Conservation (phyloP, 2,113 vertebrate species). For the Castor canadensis region DNA sequence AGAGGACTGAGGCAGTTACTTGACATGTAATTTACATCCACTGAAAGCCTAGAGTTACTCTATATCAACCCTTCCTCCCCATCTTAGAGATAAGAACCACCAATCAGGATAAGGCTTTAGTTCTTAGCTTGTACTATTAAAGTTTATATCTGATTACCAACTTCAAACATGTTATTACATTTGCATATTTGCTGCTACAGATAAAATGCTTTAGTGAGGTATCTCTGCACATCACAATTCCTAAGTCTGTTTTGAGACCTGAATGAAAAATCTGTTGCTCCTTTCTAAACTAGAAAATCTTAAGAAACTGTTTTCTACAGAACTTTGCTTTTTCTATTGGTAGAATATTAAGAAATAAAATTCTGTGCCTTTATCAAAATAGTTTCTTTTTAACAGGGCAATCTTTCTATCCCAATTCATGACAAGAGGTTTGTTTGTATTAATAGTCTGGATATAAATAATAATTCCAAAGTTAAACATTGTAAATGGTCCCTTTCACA, state of each 20-base stretch:
- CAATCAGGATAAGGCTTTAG: slow-evolving; percentile 59
- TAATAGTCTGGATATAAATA: not conserved
- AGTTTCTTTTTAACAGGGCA: not conserved
- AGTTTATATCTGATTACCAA: slow-evolving; percentile 64
- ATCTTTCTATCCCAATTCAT: not conserved
- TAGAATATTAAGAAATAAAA: slow-evolving; percentile 13
- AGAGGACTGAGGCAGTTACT: not conserved
- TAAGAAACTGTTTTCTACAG: not conserved
- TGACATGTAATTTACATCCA: slow-evolving; percentile 60
- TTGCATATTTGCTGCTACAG: slow-evolving; percentile 64
- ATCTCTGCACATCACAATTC: not conserved
- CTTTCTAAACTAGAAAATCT: not conserved
- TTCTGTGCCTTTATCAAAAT: not conserved
- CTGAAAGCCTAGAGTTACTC: not conserved
- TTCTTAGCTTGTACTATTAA: slow-evolving; percentile 65
- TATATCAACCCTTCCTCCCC: slow-evolving; percentile 4
- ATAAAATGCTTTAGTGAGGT: slow-evolving; percentile 49
- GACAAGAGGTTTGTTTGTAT: not conserved
- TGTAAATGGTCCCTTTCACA: not conserved
- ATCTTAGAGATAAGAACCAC: slow-evolving; percentile 54
- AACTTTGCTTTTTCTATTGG: not conserved
- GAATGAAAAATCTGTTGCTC: slow-evolving; percentile 25
- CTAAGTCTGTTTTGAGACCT: not conserved
- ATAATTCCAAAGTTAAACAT: not conserved
- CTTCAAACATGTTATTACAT: slow-evolving; percentile 62